Conservation (phyloP, 2,888 invertebrate species). For the Strigamia maritima region DNA sequence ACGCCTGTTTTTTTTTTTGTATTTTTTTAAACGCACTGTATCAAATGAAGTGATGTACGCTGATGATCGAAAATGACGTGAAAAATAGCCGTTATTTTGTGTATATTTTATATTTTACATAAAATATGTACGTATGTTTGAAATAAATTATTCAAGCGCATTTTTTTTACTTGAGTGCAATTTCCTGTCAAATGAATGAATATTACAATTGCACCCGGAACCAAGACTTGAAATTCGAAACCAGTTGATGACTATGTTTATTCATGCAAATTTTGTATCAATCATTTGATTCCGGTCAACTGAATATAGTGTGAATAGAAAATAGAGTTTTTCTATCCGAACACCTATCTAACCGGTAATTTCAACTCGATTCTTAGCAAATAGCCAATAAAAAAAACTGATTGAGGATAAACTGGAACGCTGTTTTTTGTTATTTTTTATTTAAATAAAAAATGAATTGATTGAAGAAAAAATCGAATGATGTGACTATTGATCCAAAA, state of each 20-base stretch:
- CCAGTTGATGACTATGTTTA: constrained; percentile 12
- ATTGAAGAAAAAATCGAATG: background rate
- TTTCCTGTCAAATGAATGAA: constrained; percentile 8
- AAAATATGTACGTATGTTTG: background rate
- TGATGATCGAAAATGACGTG: background rate
- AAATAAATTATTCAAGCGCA: background rate
- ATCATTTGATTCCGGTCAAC: constrained; percentile 9
- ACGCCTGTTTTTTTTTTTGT: background rate
- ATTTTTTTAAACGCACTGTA: background rate
- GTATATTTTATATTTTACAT: background rate
- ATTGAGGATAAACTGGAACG: background rate
- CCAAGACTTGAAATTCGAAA: background rate
- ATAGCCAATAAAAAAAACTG: background rate
- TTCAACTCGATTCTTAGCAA: background rate
- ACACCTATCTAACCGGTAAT: background rate
- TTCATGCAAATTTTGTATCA: background rate
- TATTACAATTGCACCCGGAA: background rate
- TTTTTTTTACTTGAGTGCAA: background rate
- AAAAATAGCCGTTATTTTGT: background rate
- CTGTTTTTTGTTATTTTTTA: background rate
- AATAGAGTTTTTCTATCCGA: background rate
- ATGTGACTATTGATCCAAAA: background rate
- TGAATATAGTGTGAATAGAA: background rate
- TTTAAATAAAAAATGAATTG: background rate
- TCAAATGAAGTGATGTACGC: too few species aligned